Base-by-base conservation (phyloP, 2,797 vertebrate species). In the Clarias laeviceps region DNA sequence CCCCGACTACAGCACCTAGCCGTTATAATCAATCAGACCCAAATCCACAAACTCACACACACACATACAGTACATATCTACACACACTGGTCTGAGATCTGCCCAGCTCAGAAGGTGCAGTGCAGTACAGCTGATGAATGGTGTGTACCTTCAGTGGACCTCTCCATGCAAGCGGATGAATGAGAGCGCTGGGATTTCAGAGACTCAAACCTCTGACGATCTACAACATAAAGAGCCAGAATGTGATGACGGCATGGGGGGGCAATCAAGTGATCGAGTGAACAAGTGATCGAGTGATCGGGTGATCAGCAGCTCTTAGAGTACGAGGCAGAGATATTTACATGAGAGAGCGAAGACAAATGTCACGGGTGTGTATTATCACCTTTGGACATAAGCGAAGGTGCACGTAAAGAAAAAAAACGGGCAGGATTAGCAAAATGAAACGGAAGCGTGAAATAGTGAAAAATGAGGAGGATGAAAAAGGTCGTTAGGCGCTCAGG, bases 191-290 rank as follows among this genome's bases (percentile, higher is more conserved):
- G 97, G 92, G 96, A 96, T 94, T 96, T 97, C 95, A 97, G 97
- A 89, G 96, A 98, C 91, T 98, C 97, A 15, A 96, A 98, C 94
- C 97, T 98, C 95, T 98, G 94, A 91, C 97, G 97, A 96, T 99
- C 98, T 99, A 95, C 93, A 97, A 97, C 87, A 94, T 91, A 94
- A 89, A 94, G 89, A 86, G 34, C 29, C 85, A 68, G 84, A 54
- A 8, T 86, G 85, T 82, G 82, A 83, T 76, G 82, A 32, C 1
- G 17, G n/a, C 68, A 70, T 69, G 45, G 18, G 40, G 40, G 40
- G 20, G 59, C 18, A 24, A 45, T 40, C 76, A 2, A 78, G 22
- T 37, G 73, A 32, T 32, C 14, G 17, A 22, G 50, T 34, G 74
- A 27, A 20, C n/a, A 1, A 27, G 72, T 24, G 40, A n/a, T 20